phyloP scores from a whole-genome alignment of 2,113 vertebrate species.

The Nothobranchius kuhntae region DNA sequence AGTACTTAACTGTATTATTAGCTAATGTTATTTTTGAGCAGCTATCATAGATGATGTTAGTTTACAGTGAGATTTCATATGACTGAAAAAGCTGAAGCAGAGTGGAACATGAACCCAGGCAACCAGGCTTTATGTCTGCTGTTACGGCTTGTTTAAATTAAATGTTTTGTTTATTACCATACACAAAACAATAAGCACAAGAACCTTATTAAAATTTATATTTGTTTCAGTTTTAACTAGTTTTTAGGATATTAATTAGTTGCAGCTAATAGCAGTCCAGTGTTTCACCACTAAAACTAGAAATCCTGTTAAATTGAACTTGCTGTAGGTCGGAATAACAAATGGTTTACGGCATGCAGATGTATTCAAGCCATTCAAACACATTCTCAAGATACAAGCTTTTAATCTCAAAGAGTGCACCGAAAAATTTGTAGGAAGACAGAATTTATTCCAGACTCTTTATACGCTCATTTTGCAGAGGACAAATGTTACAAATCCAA shows the following conservation, averaged over 20 bases:
- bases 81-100: too few relatives aligned
- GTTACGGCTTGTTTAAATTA: too few relatives aligned
- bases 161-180: too few relatives aligned
- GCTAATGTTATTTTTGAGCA: too few relatives aligned
- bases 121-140: too few relatives aligned
- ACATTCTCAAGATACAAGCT: conserved; percentile 17
- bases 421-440: conserved; percentile 46
- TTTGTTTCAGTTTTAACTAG: too few relatives aligned
- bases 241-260: neutral
- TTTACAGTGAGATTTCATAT: too few relatives aligned
- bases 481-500: conserved; percentile 54
- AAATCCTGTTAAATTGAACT: neutral
- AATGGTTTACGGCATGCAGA: conserved; percentile 3
- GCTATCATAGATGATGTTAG: too few relatives aligned
- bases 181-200: too few relatives aligned
- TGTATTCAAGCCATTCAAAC: conserved; percentile 5
- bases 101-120: too few relatives aligned
- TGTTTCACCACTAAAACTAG: neutral
- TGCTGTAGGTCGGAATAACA: neutral
- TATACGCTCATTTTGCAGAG: conserved; percentile 54
- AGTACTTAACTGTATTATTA: too few relatives aligned
- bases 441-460: conserved; percentile 50
- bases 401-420: conserved; percentile 60
- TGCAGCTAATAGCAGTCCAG: neutral
- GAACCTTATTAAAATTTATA: too few relatives aligned